Conservation (phyloP, 2,888 invertebrate species). For the Scaptomyza cyrtandrae region DNA sequence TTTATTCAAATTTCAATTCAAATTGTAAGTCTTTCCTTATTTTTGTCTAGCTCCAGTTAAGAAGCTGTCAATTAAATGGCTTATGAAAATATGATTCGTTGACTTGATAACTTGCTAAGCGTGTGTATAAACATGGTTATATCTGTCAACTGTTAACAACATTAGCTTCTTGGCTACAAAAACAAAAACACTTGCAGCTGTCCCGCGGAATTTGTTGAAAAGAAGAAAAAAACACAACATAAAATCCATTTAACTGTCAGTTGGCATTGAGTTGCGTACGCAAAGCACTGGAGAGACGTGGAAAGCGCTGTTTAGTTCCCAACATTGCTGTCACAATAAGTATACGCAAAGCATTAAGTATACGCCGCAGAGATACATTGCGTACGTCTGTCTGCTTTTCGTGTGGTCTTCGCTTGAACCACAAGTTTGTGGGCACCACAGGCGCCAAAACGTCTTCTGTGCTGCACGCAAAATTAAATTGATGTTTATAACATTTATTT, state of each 20-base stretch:
- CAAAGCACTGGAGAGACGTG: slow-evolving; percentile 39
- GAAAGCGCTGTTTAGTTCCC: slow-evolving; percentile 31
- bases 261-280: slow-evolving; percentile 1
- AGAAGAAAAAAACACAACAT: slow-evolving; percentile 1
- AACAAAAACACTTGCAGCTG: slow-evolving; percentile 1
- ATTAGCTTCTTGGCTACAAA: slow-evolving; percentile 18
- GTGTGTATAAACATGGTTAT: background rate
- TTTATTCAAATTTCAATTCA: no score
- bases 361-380: slow-evolving; percentile 20
- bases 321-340: slow-evolving; percentile 45
- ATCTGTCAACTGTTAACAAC: slow-evolving; percentile 12
- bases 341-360: slow-evolving; percentile 45
- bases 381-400: slow-evolving; percentile 2
- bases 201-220: slow-evolving; percentile 14
- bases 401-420: no score
- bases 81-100: background rate
- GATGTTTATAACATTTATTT: slow-evolving; percentile 24
- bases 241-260: slow-evolving; percentile 26
- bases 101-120: slow-evolving; percentile 4
- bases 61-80: background rate
- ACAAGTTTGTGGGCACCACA: slow-evolving; percentile 11
- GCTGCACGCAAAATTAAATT: slow-evolving; percentile 18
- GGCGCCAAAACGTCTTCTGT: slow-evolving; percentile 6
- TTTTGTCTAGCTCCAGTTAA: background rate
- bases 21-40: background rate